These are phyloP conservation scores for Drosophila pruinosa DNA, from an alignment of 1,140 invertebrate species.

Conservation along the genomic window DNA sequence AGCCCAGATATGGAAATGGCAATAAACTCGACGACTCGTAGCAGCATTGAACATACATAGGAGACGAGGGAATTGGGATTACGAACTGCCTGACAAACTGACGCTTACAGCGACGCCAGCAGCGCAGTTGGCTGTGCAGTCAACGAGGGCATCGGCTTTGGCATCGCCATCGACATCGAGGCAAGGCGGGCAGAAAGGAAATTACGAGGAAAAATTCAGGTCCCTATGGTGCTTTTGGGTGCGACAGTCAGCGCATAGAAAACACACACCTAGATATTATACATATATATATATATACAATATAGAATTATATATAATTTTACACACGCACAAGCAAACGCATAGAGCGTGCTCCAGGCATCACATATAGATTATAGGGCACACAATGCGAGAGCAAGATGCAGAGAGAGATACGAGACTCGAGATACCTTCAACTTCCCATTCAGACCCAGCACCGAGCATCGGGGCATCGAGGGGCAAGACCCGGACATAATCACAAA, in stretches of 20 bases:
- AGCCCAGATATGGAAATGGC: constrained; percentile 77
- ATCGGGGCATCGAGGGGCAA: constrained; percentile 25
- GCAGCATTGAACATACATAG: constrained; percentile 51
- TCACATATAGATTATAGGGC: constrained; percentile 69
- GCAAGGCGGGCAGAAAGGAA: constrained; percentile 61
- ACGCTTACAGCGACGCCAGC: constrained; percentile 10
- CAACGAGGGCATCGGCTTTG: constrained; percentile 46
- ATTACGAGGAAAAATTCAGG: constrained; percentile 79
- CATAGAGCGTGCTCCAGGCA: constrained; percentile 41
- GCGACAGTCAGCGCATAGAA: constrained; percentile 57
- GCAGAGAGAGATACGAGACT: constrained; percentile 51
- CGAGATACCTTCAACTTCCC: constrained; percentile 45
- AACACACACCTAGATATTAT: constrained; percentile 15
- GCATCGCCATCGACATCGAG: constrained; percentile 11
- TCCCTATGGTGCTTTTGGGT: constrained; percentile 78
- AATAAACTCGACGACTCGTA: constrained; percentile 74
- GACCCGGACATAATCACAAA: constrained; percentile 56
- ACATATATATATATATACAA: constrained; percentile 19
- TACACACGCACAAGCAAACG: constrained; percentile 9
- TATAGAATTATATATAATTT: constrained; percentile 35
- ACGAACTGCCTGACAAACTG: too few relatives aligned
- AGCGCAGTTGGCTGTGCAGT: not conserved
- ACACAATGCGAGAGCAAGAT: constrained; percentile 64
- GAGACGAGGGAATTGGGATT: constrained; percentile 65
- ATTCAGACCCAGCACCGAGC: not conserved